These are phyloP conservation scores for Xiphophorus maculatus DNA, from an alignment of 2,113 vertebrate species.

Conservation along the genomic window DNA sequence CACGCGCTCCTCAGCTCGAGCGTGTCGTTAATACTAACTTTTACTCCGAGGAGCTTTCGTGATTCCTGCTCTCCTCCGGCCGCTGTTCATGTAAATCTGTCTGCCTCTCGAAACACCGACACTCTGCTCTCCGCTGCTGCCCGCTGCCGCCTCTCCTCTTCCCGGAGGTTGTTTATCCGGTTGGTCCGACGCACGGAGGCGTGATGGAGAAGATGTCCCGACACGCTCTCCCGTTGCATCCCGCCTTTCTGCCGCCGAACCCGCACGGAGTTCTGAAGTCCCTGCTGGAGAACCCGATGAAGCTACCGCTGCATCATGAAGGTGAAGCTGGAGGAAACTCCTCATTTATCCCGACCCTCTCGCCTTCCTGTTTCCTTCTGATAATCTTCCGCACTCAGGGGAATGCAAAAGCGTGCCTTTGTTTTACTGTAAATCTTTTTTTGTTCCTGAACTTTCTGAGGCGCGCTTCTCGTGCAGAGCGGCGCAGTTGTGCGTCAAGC, in stretches of 20 bases:
- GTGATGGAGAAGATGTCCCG: constrained; percentile 86
- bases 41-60: too few relatives aligned
- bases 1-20: not conserved
- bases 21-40: too few relatives aligned
- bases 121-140: too few relatives aligned
- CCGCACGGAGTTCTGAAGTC: constrained; percentile 93
- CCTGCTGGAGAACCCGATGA: constrained; percentile 92
- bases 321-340: constrained; percentile 58
- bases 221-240: constrained; percentile 76
- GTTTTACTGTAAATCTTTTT: too few relatives aligned
- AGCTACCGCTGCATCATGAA: constrained; percentile 88
- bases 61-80: too few relatives aligned
- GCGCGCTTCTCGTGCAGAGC: too few relatives aligned
- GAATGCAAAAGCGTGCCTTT: too few relatives aligned
- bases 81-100: not conserved
- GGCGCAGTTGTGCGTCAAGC: too few relatives aligned
- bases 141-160: not conserved
- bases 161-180: not conserved
- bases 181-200: constrained; percentile 10
- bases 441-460: not conserved
- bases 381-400: too few relatives aligned
- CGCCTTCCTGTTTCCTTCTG: not conserved
- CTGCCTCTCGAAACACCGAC: not conserved
- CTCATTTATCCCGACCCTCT: not conserved
- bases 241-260: constrained; percentile 84